A percentile compares a stretch with the other conserved stretches of the same genome.
Evolutionary conservation across 2,113 vertebrate genomes (phyloP).

Genomic region (Podilymbus podiceps): DNA sequence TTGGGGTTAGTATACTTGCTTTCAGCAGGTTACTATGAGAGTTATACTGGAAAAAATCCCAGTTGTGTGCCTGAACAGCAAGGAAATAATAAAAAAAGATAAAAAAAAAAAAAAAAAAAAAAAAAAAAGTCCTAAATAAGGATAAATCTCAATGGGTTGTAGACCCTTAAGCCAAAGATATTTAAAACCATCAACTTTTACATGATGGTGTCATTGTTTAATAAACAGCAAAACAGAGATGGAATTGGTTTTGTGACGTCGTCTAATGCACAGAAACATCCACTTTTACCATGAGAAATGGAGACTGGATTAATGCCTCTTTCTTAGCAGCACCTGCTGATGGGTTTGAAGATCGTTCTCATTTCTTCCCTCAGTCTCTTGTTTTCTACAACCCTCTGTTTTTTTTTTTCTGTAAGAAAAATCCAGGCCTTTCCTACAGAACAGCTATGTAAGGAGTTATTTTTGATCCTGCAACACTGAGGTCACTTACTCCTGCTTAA

Average conservation of each 20-base stretch:
- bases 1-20: neutral
- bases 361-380: neutral
- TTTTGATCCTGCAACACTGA: neutral
- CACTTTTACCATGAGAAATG: neutral
- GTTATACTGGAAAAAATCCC: neutral
- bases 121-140: neutral
- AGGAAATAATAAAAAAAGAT: no score
- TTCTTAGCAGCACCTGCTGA: neutral
- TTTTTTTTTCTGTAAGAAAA: neutral
- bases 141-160: neutral
- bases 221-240: neutral
- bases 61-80: neutral
- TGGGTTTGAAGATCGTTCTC: neutral
- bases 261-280: neutral
- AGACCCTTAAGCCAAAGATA: neutral
- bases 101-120: neutral
- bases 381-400: neutral
- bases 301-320: neutral
- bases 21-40: rapidly evolving
- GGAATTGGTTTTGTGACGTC: neutral
- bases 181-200: neutral
- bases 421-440: neutral
- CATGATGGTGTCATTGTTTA: neutral
- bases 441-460: rapidly evolving
- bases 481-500: neutral